Conservation (phyloP, 1,140 invertebrate species). For the Nylanderia fulva region DNA sequence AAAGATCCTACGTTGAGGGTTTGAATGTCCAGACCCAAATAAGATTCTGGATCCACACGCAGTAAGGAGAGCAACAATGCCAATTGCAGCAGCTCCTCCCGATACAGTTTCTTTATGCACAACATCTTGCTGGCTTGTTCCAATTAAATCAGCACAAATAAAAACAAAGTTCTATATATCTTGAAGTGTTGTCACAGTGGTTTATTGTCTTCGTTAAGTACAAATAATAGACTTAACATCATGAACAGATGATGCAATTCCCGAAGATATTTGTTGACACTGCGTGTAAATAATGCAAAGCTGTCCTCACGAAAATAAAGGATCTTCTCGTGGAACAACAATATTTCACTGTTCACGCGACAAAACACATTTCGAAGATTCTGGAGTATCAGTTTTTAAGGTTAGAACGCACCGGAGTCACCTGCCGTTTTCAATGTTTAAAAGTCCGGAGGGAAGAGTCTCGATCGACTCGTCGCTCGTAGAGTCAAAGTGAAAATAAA, state of each 20-base stretch:
- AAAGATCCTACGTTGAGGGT: conserved; percentile 86
- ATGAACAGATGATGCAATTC: background rate
- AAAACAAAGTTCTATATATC: background rate
- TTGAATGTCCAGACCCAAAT: conserved; percentile 87
- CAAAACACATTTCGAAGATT: background rate
- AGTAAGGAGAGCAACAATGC: conserved; percentile 92
- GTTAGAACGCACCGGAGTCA: background rate
- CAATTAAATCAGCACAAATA: conserved; percentile 4
- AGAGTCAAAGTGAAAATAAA: conserved; percentile 77
- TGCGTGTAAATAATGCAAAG: background rate
- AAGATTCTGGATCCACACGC: conserved; percentile 90
- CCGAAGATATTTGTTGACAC: background rate
- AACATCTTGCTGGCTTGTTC: conserved; percentile 86
- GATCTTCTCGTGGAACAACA: background rate
- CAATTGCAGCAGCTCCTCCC: conserved; percentile 92
- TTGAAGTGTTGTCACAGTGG: conserved; percentile 70
- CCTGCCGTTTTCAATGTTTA: background rate
- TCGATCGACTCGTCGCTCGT: conserved; percentile 57
- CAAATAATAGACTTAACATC: conserved; percentile 25
- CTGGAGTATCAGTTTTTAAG: conserved; percentile 2
- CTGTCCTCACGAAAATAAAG: background rate
- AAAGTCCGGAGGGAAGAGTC: background rate
- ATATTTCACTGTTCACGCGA: background rate
- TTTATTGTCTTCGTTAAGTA: conserved; percentile 62
- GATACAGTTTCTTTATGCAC: conserved; percentile 91